Evolutionary conservation across 2,113 vertebrate genomes (phyloP).

Genomic region (Astur gentilis): DNA sequence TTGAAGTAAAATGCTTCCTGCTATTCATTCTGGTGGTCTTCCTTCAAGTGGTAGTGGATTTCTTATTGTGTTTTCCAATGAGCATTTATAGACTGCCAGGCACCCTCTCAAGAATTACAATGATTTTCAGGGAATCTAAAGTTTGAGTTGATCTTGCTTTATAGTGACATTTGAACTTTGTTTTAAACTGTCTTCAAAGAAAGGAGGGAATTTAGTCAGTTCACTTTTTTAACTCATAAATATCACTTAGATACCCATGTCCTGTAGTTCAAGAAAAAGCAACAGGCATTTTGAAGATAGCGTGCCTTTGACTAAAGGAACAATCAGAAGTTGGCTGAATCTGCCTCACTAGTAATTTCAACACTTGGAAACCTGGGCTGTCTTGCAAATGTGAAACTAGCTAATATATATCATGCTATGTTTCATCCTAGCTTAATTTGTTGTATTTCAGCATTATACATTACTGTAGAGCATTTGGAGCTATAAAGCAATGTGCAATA

Average conservation of each 20-base stretch:
- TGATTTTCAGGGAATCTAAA: not conserved
- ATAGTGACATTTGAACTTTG: not conserved
- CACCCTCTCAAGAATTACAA: not conserved
- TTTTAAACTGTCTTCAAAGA: not conserved
- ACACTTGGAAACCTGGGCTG: not conserved
- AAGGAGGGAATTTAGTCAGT: not conserved
- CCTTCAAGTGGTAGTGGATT: not conserved
- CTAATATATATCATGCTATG: not conserved
- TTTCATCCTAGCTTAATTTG: not conserved
- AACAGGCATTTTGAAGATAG: not conserved
- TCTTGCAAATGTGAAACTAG: not conserved
- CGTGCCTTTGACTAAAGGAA: not conserved
- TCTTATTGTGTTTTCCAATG: not conserved
- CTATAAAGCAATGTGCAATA: not conserved
- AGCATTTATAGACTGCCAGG: not conserved
- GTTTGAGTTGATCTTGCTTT: not conserved
- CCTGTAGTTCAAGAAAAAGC: not conserved
- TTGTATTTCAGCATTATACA: not conserved
- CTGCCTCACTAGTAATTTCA: not conserved
- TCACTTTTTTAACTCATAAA: not conserved
- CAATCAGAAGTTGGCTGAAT: not conserved
- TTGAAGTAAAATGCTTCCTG: not conserved
- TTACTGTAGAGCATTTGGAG: not conserved
- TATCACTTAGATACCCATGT: not conserved
- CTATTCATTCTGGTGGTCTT: not conserved